These are phyloP conservation scores for Synanthedon andrenaeformis DNA, from an alignment of 2,888 invertebrate species.

Conservation along the genomic window DNA sequence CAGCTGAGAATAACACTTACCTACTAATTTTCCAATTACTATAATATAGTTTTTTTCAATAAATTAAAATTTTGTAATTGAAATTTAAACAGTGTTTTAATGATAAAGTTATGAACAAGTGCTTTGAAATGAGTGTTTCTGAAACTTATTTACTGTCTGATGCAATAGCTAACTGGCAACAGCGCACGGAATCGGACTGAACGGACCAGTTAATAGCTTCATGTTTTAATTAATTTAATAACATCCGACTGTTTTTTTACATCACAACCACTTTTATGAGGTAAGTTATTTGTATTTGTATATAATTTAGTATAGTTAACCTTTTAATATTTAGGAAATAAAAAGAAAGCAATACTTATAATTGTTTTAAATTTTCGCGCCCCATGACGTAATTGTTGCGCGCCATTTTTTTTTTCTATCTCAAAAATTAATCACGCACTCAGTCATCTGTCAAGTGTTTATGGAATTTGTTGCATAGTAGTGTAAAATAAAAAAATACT, in stretches of 20 bases:
- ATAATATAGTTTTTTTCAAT: not conserved
- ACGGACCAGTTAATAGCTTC: conserved; percentile 9
- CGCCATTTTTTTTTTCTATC: conserved; percentile 40
- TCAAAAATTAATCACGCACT: conserved; percentile 17
- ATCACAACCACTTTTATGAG: not conserved
- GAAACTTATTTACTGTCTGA: conserved; percentile 58
- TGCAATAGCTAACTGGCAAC: conserved; percentile 67
- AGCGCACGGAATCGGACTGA: conserved; percentile 54
- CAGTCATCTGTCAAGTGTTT: conserved; percentile 52
- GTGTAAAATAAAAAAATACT: conserved; percentile 39
- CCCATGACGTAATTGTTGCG: conserved; percentile 51
- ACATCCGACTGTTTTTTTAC: not conserved
- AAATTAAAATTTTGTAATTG: conserved; percentile 5
- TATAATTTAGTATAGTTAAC: not conserved
- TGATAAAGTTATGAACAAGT: conserved; percentile 43
- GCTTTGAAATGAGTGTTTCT: conserved; percentile 56
- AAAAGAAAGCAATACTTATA: conserved; percentile 20
- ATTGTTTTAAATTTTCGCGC: conserved; percentile 53
- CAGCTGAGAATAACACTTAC: not conserved
- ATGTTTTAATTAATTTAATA: not conserved
- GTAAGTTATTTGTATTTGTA: not conserved
- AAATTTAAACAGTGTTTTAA: conserved; percentile 15
- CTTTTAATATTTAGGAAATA: not conserved
- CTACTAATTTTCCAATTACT: not conserved
- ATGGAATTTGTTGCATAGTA: conserved; percentile 35